phyloP scores from a whole-genome alignment of 2,888 invertebrate genomes.

The Bellardia pandia region DNA sequence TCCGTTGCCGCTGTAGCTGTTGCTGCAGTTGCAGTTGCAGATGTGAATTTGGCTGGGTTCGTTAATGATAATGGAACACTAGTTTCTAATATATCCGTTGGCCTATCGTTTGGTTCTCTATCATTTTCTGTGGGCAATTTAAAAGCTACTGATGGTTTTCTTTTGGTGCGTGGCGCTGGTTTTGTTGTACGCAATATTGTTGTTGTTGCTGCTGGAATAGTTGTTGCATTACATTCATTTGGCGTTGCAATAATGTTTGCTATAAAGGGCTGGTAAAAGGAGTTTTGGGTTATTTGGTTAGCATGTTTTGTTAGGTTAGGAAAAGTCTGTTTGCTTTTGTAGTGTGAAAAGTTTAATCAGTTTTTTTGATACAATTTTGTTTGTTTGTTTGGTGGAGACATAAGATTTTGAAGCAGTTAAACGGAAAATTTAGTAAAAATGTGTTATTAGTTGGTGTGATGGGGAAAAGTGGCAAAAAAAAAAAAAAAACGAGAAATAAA shows the following conservation, averaged over 20 bases:
- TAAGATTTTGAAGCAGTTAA: neutral
- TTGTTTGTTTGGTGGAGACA: neutral
- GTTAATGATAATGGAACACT: slow-evolving; percentile 21
- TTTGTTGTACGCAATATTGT: slow-evolving; percentile 49
- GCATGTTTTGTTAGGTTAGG: slow-evolving; percentile 60
- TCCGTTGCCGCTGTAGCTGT: neutral
- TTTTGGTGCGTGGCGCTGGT: slow-evolving; percentile 63
- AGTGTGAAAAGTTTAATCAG: slow-evolving; percentile 41
- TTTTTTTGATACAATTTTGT: slow-evolving; percentile 1
- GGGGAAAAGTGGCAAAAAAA: neutral
- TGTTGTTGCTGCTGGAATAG: slow-evolving; percentile 42
- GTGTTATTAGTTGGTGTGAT: slow-evolving; percentile 3
- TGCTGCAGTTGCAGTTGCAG: neutral
- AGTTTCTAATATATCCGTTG: slow-evolving; percentile 51
- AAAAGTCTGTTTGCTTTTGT: slow-evolving; percentile 72
- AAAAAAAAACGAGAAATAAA: slow-evolving; percentile 43
- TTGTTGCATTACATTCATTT: slow-evolving; percentile 1
- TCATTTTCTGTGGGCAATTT: slow-evolving; percentile 60
- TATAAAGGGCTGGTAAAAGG: slow-evolving; percentile 71
- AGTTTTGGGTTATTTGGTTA: slow-evolving; percentile 70
- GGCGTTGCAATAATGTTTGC: slow-evolving; percentile 59
- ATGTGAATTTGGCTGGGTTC: neutral
- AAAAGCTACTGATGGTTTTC: slow-evolving; percentile 63
- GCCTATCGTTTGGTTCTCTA: slow-evolving; percentile 30
- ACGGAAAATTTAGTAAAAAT: slow-evolving; percentile 17